These are phyloP conservation scores for Augochlorella aurata DNA, from an alignment of 2,888 invertebrate species.

Conservation along the genomic window DNA sequence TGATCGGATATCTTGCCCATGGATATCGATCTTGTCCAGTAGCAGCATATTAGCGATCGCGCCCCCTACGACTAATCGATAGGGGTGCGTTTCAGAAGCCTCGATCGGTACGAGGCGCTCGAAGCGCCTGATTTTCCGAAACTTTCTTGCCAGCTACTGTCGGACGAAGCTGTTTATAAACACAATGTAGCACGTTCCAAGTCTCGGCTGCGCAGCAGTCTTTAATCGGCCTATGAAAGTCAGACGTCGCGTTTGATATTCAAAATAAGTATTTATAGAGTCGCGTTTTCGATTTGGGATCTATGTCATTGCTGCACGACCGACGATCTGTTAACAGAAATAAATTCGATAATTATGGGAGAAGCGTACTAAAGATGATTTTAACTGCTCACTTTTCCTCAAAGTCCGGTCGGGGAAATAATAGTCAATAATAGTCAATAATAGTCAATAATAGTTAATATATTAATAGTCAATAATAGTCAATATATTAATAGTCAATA, in stretches of 20 bases:
- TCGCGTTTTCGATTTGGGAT: neutral
- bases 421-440: too few species aligned
- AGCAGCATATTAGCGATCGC: neutral
- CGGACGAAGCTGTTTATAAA: neutral
- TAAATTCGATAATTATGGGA: neutral
- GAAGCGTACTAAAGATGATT: neutral
- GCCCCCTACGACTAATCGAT: neutral
- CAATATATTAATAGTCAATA: too few species aligned
- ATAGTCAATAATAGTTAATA: too few species aligned
- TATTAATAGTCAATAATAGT: too few species aligned
- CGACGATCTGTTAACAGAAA: neutral
- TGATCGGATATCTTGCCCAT: neutral
- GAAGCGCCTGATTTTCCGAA: neutral
- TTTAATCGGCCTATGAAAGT: neutral
- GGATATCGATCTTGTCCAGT: neutral
- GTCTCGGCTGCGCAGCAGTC: neutral
- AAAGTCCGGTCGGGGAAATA: too few species aligned
- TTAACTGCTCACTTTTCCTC: neutral
- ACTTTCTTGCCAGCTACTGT: neutral
- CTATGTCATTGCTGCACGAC: neutral
- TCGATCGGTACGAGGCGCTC: neutral
- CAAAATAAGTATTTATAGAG: slow-evolving; percentile 7
- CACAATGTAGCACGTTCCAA: neutral
- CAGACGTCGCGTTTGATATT: neutral
- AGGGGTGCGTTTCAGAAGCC: neutral